Conservation (phyloP, 2,113 vertebrate genomes). For the Naja naja region DNA sequence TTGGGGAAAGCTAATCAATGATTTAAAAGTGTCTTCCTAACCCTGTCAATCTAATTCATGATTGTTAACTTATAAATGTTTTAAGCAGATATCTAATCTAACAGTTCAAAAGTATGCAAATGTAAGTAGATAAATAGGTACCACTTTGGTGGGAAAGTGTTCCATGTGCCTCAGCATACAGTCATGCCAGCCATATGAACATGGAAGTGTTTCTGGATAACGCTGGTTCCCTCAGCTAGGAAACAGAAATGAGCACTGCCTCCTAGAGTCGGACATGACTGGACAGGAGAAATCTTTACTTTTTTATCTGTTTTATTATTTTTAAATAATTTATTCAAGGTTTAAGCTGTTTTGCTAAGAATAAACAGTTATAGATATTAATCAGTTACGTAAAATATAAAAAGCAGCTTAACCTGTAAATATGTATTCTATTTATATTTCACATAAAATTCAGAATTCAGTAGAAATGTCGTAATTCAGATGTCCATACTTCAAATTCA, state of each 20-base stretch:
- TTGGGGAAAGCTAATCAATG: background rate
- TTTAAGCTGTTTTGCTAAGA: background rate
- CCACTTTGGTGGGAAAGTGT: background rate
- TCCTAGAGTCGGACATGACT: too few species aligned
- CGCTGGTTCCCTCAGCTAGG: background rate
- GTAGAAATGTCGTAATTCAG: background rate
- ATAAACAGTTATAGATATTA: background rate
- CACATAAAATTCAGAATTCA: background rate
- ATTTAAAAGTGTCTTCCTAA: background rate
- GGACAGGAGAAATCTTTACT: too few species aligned
- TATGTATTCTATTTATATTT: background rate
- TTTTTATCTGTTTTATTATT: too few species aligned
- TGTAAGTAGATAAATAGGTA: background rate
- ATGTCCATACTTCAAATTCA: background rate
- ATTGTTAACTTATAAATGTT: background rate
- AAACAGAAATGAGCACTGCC: background rate
- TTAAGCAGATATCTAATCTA: background rate
- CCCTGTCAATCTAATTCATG: background rate
- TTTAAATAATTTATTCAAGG: background rate
- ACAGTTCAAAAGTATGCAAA: background rate
- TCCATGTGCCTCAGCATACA: background rate
- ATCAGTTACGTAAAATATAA: background rate
- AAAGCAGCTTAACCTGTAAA: background rate
- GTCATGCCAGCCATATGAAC: background rate
- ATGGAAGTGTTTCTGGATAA: background rate